Conservation (phyloP, 2,113 vertebrate species). For the Ia io region DNA sequence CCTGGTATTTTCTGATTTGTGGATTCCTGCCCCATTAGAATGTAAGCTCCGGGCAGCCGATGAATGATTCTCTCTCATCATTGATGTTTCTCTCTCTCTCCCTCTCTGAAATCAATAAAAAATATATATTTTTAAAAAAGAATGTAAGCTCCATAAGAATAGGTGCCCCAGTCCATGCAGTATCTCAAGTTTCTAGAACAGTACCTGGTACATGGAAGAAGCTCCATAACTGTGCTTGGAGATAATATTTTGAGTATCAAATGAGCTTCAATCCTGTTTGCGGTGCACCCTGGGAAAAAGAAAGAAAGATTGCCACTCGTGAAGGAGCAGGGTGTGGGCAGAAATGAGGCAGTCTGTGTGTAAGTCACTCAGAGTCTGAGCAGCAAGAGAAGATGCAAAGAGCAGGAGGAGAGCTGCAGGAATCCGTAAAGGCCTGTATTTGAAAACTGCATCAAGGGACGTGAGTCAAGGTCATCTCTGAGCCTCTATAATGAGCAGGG, state of each 20-base stretch:
- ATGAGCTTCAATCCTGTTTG: neutral
- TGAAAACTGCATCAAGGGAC: neutral
- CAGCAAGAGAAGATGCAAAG: neutral
- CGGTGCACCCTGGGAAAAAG: neutral
- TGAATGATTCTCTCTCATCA: too few relatives aligned
- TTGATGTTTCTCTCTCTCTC: too few relatives aligned
- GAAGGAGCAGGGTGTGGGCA: neutral
- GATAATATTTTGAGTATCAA: neutral
- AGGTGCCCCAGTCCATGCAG: neutral
- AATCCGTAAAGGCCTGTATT: neutral
- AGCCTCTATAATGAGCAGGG: neutral
- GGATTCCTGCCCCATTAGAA: neutral
- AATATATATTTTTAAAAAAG: too few relatives aligned
- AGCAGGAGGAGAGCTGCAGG: neutral
- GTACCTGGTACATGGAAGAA: neutral
- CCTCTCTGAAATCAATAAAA: too few relatives aligned
- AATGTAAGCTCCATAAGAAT: neutral
- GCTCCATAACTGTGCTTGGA: neutral
- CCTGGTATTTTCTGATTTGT: neutral
- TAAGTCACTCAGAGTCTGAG: neutral
- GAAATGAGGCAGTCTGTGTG: neutral
- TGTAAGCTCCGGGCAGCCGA: neutral
- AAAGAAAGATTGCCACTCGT: neutral
- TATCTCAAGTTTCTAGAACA: neutral
- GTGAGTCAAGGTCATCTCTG: neutral